phyloP scores from a whole-genome alignment of 2,113 vertebrate species.

The Sinocyclocheilus maitianheensis region DNA sequence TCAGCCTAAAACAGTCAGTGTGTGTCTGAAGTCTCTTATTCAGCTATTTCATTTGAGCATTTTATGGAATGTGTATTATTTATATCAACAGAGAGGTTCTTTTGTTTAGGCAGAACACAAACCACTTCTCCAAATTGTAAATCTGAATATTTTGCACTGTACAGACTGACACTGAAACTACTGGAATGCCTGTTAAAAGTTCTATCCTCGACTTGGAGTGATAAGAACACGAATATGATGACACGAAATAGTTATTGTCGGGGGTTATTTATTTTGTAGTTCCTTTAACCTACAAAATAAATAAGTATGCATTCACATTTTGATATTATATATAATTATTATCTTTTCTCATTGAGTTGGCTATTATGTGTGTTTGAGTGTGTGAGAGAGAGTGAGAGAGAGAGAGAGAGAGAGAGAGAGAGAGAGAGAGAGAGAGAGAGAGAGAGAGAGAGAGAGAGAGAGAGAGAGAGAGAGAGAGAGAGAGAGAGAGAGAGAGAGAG shows the following conservation, averaged over 20 bases:
- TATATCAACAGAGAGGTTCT: neutral
- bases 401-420: neutral
- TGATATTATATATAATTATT: neutral
- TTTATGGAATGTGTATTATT: neutral
- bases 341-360: neutral
- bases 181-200: slow-evolving; percentile 1
- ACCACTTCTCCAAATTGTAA: neutral
- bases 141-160: neutral
- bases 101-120: slow-evolving; percentile 13
- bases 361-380: neutral
- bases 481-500: neutral
- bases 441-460: neutral
- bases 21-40: slow-evolving; percentile 9
- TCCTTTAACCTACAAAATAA: neutral
- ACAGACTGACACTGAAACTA: neutral
- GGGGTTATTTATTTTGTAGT: too few species aligned
- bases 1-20: neutral
- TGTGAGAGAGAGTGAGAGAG: too few species aligned
- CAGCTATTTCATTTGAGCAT: neutral
- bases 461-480: neutral
- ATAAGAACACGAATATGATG: neutral
- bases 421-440: neutral
- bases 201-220: neutral
- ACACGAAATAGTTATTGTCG: neutral
- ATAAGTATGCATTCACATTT: neutral